Evolutionary conservation across 2,113 vertebrate species (phyloP).

Genomic region (Bothrops jararaca): DNA sequence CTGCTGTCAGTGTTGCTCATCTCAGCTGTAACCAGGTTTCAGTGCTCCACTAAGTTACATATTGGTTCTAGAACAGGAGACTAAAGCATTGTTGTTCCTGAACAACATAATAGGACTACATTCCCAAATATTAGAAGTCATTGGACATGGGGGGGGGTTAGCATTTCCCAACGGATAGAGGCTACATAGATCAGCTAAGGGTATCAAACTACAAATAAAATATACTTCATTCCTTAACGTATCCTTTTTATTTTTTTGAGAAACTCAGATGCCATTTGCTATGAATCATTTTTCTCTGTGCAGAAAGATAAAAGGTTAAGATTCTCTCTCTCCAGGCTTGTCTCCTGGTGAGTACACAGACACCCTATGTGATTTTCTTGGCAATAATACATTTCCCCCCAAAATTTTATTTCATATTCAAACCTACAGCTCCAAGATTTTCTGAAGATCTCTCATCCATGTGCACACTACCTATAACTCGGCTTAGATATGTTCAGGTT

Average conservation of each 20-base stretch:
- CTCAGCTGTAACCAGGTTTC: background rate
- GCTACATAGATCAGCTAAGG: background rate
- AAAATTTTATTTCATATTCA: background rate
- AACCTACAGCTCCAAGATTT: background rate
- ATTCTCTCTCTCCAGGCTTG: background rate
- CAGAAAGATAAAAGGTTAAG: background rate
- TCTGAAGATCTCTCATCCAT: background rate
- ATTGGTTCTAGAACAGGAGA: background rate
- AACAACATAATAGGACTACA: background rate
- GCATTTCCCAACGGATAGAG: background rate
- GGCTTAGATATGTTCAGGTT: background rate
- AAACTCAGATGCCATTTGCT: slow-evolving; percentile 3
- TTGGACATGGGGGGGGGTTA: background rate
- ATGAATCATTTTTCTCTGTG: slow-evolving; percentile 15
- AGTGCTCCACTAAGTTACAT: background rate
- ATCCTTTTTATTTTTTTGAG: background rate
- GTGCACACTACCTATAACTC: background rate
- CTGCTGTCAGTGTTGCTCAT: background rate
- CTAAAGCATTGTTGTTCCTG: background rate
- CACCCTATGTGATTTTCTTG: background rate
- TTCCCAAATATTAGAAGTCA: background rate
- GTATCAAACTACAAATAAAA: background rate
- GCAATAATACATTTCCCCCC: background rate
- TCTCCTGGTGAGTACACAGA: background rate
- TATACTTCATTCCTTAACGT: slow-evolving; percentile 22